These are phyloP conservation scores for Muricea muricata DNA, from an alignment of 92 coral and sea anemone genomes.

Conservation along the genomic window DNA sequence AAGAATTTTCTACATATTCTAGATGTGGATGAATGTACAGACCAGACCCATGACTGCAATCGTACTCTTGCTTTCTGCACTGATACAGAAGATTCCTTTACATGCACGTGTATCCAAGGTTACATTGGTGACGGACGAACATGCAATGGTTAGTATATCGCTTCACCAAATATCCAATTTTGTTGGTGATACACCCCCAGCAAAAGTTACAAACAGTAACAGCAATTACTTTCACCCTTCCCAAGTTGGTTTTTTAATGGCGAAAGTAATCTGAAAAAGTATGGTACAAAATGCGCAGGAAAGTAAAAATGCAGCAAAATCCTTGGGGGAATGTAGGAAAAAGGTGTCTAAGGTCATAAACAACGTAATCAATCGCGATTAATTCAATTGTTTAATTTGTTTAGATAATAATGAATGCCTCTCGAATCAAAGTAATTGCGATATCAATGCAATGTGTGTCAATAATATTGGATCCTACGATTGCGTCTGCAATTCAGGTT, in stretches of 20 bases:
- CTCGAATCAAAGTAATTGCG: not conserved
- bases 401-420: slow-evolving; percentile 15
- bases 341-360: not conserved
- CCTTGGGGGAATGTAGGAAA: too few relatives aligned
- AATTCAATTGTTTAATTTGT: not conserved
- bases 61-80: slow-evolving; percentile 51
- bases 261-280: too few relatives aligned
- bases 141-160: slow-evolving; percentile 51
- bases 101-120: slow-evolving; percentile 54
- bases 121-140: slow-evolving; percentile 55
- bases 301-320: too few relatives aligned
- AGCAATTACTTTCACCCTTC: too few relatives aligned
- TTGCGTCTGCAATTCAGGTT: slow-evolving; percentile 2
- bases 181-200: not conserved
- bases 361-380: not conserved
- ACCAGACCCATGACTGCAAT: slow-evolving; percentile 44
- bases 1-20: not conserved
- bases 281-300: too few relatives aligned
- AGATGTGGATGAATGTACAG: slow-evolving; percentile 63
- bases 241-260: too few relatives aligned
- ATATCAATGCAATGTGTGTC: slow-evolving; percentile 7
- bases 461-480: not conserved
- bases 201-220: too few relatives aligned
- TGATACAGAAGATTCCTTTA: slow-evolving; percentile 58
- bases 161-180: not conserved